phyloP scores from a whole-genome alignment of 2,888 invertebrate genomes.

The Steinernema scapterisci region DNA sequence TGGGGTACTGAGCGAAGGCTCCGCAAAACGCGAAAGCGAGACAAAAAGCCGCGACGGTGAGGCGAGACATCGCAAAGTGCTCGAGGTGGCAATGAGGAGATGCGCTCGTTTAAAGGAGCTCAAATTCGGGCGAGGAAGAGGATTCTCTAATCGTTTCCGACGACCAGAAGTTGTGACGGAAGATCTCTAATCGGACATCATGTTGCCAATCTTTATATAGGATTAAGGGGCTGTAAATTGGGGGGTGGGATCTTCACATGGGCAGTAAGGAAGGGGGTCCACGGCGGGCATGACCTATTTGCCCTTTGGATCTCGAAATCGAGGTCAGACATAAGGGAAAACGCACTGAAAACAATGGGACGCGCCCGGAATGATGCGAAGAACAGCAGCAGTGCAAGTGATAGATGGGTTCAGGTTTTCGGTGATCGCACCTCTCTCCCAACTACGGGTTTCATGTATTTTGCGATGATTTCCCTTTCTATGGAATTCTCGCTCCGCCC shows the following conservation, averaged over 20 bases:
- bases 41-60: conserved; percentile 9
- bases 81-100: not conserved
- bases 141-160: conserved; percentile 19
- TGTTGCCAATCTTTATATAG: conserved; percentile 32
- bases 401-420: conserved; percentile 26
- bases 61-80: not conserved
- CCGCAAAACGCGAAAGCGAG: conserved; percentile 16
- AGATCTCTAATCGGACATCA: conserved; percentile 32
- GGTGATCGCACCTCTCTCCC: conserved; percentile 8
- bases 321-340: conserved; percentile 33
- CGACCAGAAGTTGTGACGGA: not conserved
- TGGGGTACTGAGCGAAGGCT: conserved; percentile 2
- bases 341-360: conserved; percentile 30
- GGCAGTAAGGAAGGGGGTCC: conserved; percentile 18
- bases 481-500: not conserved
- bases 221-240: conserved; percentile 31
- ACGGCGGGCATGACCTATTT: conserved; percentile 33
- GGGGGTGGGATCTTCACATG: conserved; percentile 25
- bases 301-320: conserved; percentile 28
- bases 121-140: not conserved
- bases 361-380: conserved; percentile 20
- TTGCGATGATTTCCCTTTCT: conserved; percentile 26
- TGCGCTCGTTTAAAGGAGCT: not conserved
- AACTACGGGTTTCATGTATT: not conserved
- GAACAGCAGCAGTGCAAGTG: conserved; percentile 15